Percentiles rank a stretch among this genome's conserved stretches.
phyloP scores from a whole-genome alignment of 1,140 invertebrate species.

The Trichonephila clavipes region DNA sequence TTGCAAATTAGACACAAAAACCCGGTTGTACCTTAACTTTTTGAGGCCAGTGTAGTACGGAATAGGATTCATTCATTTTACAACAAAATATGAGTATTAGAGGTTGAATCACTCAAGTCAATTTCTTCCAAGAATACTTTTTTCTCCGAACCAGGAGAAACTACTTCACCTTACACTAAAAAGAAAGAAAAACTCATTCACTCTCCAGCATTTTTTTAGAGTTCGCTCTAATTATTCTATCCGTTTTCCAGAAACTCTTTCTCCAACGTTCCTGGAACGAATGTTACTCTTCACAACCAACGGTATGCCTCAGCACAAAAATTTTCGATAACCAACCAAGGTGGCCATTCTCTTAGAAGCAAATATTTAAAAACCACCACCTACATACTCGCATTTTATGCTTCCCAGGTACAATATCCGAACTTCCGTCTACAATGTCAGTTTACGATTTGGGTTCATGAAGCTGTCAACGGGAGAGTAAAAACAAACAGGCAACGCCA shows the following conservation, averaged over 20 bases:
- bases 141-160: too few species aligned
- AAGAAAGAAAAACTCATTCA: too few species aligned
- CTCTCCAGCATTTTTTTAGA: not conserved
- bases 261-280: not conserved
- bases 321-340: not conserved
- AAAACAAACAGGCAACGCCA: conserved; percentile 2
- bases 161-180: too few species aligned
- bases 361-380: conserved; percentile 30
- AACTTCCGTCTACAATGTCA: conserved; percentile 1
- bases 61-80: too few species aligned
- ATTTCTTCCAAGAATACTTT: too few species aligned
- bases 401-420: not conserved
- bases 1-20: too few species aligned
- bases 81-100: too few species aligned
- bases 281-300: not conserved
- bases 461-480: not conserved
- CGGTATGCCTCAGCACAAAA: not conserved
- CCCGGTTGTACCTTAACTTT: too few species aligned
- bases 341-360: not conserved
- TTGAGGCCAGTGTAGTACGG: too few species aligned
- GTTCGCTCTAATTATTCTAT: too few species aligned
- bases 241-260: not conserved
- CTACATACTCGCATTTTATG: not conserved
- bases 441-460: not conserved
- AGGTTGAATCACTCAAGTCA: too few species aligned